phyloP scores from a whole-genome alignment of 2,888 invertebrate species.

The Hylaea fasciaria region DNA sequence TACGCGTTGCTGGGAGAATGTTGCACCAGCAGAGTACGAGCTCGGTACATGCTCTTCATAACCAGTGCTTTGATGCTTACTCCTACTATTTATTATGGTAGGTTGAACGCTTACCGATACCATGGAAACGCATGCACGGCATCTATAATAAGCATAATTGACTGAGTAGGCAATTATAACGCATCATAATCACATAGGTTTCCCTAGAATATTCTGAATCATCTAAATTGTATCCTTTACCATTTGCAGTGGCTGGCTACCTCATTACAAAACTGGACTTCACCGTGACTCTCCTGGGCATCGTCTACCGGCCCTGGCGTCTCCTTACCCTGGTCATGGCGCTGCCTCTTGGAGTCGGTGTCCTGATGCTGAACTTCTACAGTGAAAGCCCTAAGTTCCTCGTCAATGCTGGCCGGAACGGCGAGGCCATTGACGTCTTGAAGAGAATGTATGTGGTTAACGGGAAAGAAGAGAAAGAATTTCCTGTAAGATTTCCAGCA shows the following conservation, averaged over 20 bases:
- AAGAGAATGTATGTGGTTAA: slow-evolving; percentile 85
- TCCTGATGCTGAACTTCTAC: slow-evolving; percentile 83
- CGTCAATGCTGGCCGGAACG: slow-evolving; percentile 86
- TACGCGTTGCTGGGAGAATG: slow-evolving; percentile 86
- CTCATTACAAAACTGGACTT: slow-evolving; percentile 72
- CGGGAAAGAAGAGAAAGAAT: slow-evolving; percentile 63
- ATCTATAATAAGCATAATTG: too few species aligned
- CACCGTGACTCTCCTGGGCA: slow-evolving; percentile 60
- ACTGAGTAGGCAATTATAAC: too few species aligned
- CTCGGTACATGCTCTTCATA: slow-evolving; percentile 75
- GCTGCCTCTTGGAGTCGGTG: slow-evolving; percentile 86
- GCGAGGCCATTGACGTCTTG: slow-evolving; percentile 86
- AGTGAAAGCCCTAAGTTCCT: slow-evolving; percentile 92
- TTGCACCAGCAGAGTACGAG: slow-evolving; percentile 63
- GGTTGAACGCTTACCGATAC: slow-evolving; percentile 20
- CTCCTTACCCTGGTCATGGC: slow-evolving; percentile 79
- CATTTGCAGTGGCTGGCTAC: slow-evolving; percentile 65
- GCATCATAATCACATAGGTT: too few species aligned
- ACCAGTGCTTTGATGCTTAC: slow-evolving; percentile 76
- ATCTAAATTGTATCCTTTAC: too few species aligned
- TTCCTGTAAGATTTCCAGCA: slow-evolving; percentile 58
- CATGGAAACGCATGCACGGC: not conserved
- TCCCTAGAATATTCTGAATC: too few species aligned
- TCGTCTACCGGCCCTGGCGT: slow-evolving; percentile 72
- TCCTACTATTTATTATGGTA: slow-evolving; percentile 72